These are phyloP conservation scores for Paraescarpia echinospica DNA, from an alignment of 1,140 invertebrate genomes.

Conservation along the genomic window DNA sequence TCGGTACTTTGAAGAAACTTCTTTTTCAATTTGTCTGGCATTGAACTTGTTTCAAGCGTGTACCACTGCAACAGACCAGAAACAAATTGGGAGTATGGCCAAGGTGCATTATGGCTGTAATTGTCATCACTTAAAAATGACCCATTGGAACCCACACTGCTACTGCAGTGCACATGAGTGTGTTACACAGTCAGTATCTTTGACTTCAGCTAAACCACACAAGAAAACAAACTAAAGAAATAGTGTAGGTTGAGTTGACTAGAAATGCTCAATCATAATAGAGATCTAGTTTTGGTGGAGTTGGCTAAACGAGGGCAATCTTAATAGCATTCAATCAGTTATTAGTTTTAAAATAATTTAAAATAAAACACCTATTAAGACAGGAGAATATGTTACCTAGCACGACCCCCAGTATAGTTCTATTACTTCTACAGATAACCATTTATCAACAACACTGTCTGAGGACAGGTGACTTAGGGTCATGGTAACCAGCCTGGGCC, in stretches of 20 bases:
- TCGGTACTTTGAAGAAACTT: conserved; percentile 67
- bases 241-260: neutral
- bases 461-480: neutral
- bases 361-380: neutral
- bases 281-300: neutral
- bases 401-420: neutral
- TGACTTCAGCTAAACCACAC: neutral
- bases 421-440: too few relatives aligned
- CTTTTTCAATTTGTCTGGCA: conserved; percentile 37
- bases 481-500: neutral
- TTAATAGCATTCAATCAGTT: neutral
- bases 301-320: neutral
- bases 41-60: conserved; percentile 33
- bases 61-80: conserved; percentile 47
- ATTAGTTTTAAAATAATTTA: too few relatives aligned
- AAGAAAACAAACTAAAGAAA: neutral
- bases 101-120: neutral
- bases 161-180: neutral
- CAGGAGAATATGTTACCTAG: neutral
- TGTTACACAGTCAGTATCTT: neutral
- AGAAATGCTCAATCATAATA: neutral
- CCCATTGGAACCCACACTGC: neutral
- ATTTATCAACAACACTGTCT: neutral
- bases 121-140: neutral
- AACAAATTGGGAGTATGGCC: conserved; percentile 37